Conservation (phyloP, 2,797 vertebrate species). For the Spinus olivaceus region DNA sequence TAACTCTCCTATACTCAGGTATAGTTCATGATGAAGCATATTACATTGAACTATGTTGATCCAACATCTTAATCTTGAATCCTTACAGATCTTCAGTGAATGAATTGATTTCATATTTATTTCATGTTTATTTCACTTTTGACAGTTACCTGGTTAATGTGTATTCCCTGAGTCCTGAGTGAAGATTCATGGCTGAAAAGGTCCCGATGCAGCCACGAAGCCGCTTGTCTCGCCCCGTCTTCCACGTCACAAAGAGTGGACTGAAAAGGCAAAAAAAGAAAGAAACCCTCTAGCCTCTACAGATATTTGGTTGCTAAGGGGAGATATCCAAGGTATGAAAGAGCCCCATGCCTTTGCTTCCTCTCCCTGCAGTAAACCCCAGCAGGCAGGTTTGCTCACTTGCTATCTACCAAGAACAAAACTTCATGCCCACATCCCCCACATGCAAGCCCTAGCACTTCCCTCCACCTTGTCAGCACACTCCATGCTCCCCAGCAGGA, state of each 20-base stretch:
- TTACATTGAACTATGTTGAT: neutral
- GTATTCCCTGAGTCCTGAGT: conserved; percentile 88
- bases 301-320: neutral
- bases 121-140: neutral
- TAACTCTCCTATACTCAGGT: neutral
- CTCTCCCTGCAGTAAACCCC: neutral
- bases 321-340: neutral
- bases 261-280: conserved; percentile 67
- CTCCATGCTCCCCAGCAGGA: neutral
- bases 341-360: neutral
- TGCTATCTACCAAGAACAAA: neutral
- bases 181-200: conserved; percentile 87
- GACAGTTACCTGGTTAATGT: conserved; percentile 82
- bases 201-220: conserved; percentile 85
- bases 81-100: neutral
- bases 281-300: conserved; percentile 53
- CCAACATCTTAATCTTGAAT: neutral
- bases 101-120: neutral
- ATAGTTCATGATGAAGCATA: neutral
- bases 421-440: too few species aligned
- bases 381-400: neutral
- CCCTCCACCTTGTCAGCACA: neutral
- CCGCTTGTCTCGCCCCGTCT: conserved; percentile 84
- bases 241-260: conserved; percentile 86
- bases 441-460: neutral